Evolutionary conservation across 2,797 vertebrate species (phyloP), one percentile per base, ranked within the genome.

Genomic region (Anomalospiza imberbis): DNA sequence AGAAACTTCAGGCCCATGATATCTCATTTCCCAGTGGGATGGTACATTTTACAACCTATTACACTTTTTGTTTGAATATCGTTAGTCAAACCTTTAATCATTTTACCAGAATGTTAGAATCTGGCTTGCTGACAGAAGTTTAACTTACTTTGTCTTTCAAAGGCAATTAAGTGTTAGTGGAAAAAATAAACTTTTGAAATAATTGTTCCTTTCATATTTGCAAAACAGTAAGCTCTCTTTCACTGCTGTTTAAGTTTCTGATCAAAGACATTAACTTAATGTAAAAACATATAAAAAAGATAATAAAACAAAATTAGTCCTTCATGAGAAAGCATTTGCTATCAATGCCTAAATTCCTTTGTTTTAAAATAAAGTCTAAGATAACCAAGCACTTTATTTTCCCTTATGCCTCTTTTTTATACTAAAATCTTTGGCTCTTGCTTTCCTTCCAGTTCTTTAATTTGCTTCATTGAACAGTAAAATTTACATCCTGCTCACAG

Each of bases 41-140:
- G 32, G 91, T 91, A 93, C 89, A 45, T 97, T 97, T 97, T 97
- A 97, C 88, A 96, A 96, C 91, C 89, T 96, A 94, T 96, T 97
- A 95, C 94, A 94, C 74, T 96, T 94, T 93, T 83, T 94, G 93
- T 97, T 97, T 96, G 85, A 92, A 88, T 94, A 91, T 95, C 94
- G 88, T 97, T 96, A 94, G 92, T 97, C 95, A 96, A 96, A 96
- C 53, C 89, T 96, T 96, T 96, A 96, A 95, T 97, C 95, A 94
- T 95, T 96, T 97, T 95, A 96, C 95, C 97, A 97, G 96, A 97
- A 97, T 67, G 61, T 87, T 76, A 79, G 62, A 88, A 93, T 89
- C 77, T 91, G 91, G 57, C 78, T 80, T 79, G 57, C 61, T 95
- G 93, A 91, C 77, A 80, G 42, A 94, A 81, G 17, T 85, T 67